phyloP scores from a whole-genome alignment of 2,113 vertebrate species.

The Chaetorhynchus papuensis region DNA sequence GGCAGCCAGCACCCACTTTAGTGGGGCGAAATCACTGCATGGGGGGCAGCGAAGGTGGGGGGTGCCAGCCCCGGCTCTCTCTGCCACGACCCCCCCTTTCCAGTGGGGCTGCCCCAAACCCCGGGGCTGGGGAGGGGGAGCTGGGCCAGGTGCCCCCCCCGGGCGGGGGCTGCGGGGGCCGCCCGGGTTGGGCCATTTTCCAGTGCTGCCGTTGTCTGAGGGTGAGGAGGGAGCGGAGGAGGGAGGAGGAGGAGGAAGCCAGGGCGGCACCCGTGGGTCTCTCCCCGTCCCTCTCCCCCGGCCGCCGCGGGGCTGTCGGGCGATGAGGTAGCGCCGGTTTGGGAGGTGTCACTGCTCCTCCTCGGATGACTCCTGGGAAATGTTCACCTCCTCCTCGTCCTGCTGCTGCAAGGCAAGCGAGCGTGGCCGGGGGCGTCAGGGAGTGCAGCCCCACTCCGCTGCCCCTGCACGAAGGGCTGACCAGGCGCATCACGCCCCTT shows the following conservation, averaged over 20 bases:
- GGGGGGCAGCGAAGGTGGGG: neutral
- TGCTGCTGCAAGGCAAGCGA: slow-evolving; percentile 76
- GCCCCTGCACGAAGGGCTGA: neutral
- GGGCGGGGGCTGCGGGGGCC: neutral
- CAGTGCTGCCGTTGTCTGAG: slow-evolving; percentile 48
- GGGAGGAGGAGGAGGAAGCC: slow-evolving; percentile 11
- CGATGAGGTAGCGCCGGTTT: slow-evolving; percentile 80
- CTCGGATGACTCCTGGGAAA: slow-evolving; percentile 92
- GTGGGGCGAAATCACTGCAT: neutral
- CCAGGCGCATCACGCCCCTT: accelerated
- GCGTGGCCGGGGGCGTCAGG: neutral
- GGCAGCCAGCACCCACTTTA: neutral
- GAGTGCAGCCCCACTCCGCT: accelerated
- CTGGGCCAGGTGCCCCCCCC: neutral
- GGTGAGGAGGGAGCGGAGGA: slow-evolving; percentile 15
- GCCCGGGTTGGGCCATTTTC: slow-evolving; percentile 4
- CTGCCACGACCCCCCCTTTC: neutral
- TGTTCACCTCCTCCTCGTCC: slow-evolving; percentile 84
- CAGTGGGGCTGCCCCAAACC: neutral
- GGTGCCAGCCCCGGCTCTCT: neutral
- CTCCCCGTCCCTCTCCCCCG: neutral
- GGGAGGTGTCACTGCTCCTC: slow-evolving; percentile 87
- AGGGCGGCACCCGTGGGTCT: neutral
- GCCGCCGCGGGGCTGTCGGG: slow-evolving; percentile 75
- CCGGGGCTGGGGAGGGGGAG: neutral